Evolutionary conservation across 2,797 vertebrate species (phyloP), one percentile per base, ranked within the genome.

Genomic region (Coreius guichenoti): DNA sequence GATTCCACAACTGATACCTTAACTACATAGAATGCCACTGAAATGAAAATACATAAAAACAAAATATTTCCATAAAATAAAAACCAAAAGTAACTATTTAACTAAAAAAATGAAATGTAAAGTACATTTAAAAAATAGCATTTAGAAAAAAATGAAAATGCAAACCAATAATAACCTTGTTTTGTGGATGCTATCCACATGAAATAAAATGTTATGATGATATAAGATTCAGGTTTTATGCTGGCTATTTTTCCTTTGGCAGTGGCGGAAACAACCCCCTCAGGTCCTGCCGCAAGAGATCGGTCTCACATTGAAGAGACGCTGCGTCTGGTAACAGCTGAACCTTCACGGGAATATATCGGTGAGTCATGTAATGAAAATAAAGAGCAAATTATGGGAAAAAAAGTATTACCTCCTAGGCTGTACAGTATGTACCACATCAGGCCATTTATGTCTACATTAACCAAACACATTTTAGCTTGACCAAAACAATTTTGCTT

Each of bases 281-380:
- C 89, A 61, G 87, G 93, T 88, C 61, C 90, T 0, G 86, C 75
- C 4, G 72, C 88, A 90, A 96, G 98, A 0, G 97, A 99, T 91
- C 95, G 96, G 70, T 95, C 96, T 90, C 98, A 99, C 93, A 95
- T 99, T 3, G 97, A 99, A 74, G 95, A 92, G 79, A 99, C 96
- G 1, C 93, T 99, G 87, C 96, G 94, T 89, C 93, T 98, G 90
- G 93, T 93, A 0, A 92, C 95, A 33, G 92, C 96, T 43, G 97
- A 97, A 81, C 95, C 95, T 0, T 93, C 95, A 0, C 94, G 95
- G 2, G 96, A 98, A 83, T 96, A 96, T 91, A 93, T 97, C 89
- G 96, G 98, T 99, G 91, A 92, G 89, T 69, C 26, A 74, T 5
- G 79, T 3, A 81, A 84, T 26, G 23, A 26, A 43, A 54, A 36